Evolutionary conservation across 2,888 invertebrate species (phyloP), one percentile per base, ranked within the genome.

Genomic region (Oscheius sp.): DNA sequence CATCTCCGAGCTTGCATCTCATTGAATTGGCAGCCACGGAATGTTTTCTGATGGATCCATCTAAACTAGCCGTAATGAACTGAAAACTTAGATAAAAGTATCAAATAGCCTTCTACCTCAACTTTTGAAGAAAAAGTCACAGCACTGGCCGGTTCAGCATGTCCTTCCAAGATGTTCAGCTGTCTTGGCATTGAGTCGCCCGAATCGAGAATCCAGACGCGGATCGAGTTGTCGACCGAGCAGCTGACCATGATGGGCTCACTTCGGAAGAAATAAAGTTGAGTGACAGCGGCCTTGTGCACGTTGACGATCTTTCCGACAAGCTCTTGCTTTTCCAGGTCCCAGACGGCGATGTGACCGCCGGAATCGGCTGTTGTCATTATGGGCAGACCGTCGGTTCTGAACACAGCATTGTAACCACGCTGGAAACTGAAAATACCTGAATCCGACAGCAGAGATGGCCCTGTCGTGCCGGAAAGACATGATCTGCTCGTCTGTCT

Each of bases 301-400:
- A 95, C 95, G 57, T 92, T 91, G 65, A 93, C 91, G 32, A 96
- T 90, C 90, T 96, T 96, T 76, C 94, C 94, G 73, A 93, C 92
- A 0, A 96, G 92, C 89, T 93, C 88, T 76, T 87, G 87, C 59
- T 90, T 89, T 78, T 91, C 91, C 77, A 99, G 91, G 90, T 97
- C 93, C 98, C 98, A 99, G 89, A 97, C 92, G 0, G 95, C 94
- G 82, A 98, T 92, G 87, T 95, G 94, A 0, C 99, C 98, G 2
- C 76, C 80, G 2, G 60, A 33, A 70, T 86, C 86, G 9, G 82
- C 82, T 4, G 85, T 82, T 0, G 85, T 81, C 85, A 89, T 82
- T 2, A 78, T 63, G 0, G 86, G 77, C 11, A 80, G 76, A 1
- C 85, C 87, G 76, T 89, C 89, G 29, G 81, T 81, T 42, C 89